These are phyloP conservation scores for Pogonomyrmex californicus DNA, from an alignment of 1,140 invertebrate species.

Conservation along the genomic window DNA sequence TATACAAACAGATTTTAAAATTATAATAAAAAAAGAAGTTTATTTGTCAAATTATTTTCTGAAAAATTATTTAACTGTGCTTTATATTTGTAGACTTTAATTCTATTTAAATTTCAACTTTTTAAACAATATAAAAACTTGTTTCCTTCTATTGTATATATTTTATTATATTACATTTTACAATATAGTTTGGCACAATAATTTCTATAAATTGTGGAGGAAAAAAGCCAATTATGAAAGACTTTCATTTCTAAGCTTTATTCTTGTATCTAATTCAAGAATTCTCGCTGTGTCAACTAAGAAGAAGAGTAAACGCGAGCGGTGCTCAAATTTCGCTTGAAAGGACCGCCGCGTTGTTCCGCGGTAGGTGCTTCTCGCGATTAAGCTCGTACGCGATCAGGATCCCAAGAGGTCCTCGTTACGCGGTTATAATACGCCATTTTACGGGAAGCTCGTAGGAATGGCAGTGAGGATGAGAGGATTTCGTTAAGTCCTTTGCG, in stretches of 20 bases:
- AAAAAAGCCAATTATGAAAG: neutral
- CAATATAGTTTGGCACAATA: neutral
- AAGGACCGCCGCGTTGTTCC: conserved; percentile 28
- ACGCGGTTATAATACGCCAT: conserved; percentile 67
- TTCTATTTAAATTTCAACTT: neutral
- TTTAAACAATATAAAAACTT: neutral
- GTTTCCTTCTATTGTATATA: neutral
- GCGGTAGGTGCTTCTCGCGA: conserved; percentile 38
- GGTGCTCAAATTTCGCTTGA: conserved; percentile 15
- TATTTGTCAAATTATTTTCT: neutral
- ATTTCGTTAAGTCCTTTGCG: conserved; percentile 77
- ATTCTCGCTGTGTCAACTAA: neutral
- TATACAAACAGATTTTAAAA: too few species aligned
- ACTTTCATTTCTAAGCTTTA: neutral
- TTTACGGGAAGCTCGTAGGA: conserved; percentile 65
- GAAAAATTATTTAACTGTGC: neutral
- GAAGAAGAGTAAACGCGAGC: conserved; percentile 1
- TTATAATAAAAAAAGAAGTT: neutral
- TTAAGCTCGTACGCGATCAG: conserved; percentile 57
- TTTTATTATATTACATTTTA: neutral
- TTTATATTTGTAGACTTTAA: neutral
- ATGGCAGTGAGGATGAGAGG: conserved; percentile 77
- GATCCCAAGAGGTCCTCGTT: conserved; percentile 57
- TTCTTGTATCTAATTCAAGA: conserved; percentile 11
- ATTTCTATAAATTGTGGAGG: neutral